Base-by-base conservation (phyloP, 2,113 vertebrate genomes). In the Eulacestoma nigropectus region DNA sequence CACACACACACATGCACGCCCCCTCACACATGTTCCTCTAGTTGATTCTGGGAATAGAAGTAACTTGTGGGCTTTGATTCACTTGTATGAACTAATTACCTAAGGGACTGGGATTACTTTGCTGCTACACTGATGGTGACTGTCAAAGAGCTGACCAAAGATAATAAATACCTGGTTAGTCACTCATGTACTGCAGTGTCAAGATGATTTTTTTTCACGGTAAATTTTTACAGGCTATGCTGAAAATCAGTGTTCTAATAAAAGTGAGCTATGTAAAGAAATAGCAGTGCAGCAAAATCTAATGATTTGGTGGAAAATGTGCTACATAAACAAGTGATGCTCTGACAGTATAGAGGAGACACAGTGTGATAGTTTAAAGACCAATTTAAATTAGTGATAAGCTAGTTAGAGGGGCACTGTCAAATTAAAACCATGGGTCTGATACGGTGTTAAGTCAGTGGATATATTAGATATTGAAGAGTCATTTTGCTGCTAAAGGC, bases 1-100 rank as follows among this genome's bases (percentile, higher is more conserved):
- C 3, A 18, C 3, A 39, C 4, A 6, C 0, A 0, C 11, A 19
- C 9, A 21, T 1, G 1, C n/a, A 82, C 62, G 80, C 42, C 22
- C 67, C n/a, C 13, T 33, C 46, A 57, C 14, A n/a, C 4, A 16
- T 14, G 4, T 23, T 87, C 7, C 17, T 87, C 84, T 42, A 60
- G 27, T 80, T 89, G 60, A 63, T 94, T 68, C 57, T 84, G 30
- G 56, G 16, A 89, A 73, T 17, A 92, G 49, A 77, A 72, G 63
- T 84, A 87, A 79, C 73, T 56, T 60, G 42, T 35, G 35, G 59
- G 4, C 11, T 81, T 84, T 41, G 56, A 68, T 84, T 93, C 37
- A 60, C 53, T 70, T 33, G 33, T 63, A 52, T 55, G 33, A 35
- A 16, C 37, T 91, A 86, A 83, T 74, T 49, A 63, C 44, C 41